Evolutionary conservation across 2,797 vertebrate genomes (phyloP), one percentile per base, ranked within the genome.

Genomic region (Microhierax caerulescens): DNA sequence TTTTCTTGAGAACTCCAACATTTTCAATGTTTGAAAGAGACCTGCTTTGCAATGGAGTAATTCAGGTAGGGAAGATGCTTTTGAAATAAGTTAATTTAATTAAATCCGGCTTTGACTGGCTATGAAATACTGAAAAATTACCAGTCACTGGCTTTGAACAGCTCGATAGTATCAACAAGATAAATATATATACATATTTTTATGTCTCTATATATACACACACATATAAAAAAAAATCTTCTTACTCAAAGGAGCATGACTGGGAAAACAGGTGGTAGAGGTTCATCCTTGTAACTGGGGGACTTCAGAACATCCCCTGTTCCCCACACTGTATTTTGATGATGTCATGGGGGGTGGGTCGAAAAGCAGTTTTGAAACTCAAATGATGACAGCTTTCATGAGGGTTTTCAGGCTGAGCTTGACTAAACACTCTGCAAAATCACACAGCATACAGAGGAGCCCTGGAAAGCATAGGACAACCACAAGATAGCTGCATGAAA

Each of bases 191-290:
- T 7, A 14, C 11, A 34, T 5, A 37, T 19, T 16, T 8, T 14
- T 0, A n/a, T n/a, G 15, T 1, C 24, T 9, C 30, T 23, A n/a
- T 11, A 43, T 15, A 13, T 5, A 37, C 14, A 48, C 7, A 23
- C 3, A 19, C 3, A n/a, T 41, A 15, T 22, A 32, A 18, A 43
- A 47, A 65, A 37, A 25, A 45, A 22, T 9, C 13, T n/a, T 54
- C 6, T 76, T 57, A 68, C 5, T 76, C 27, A 10, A 41, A 74
- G 30, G 5, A 39, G 6, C 27, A 32, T 34, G 37, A 41, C 43
- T 32, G 16, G n/a, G 21, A 74, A 32, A 53, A 57, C 5, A 27
- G 11, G 3, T 39, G 48, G 30, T 2, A 1, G 13, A 54, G 20
- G 17, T 50, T 78, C 23, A 47, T 45, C 56, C 9, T 24, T 63